A percentile compares a stretch with the other conserved stretches of the same genome.
Evolutionary conservation across 2,113 vertebrate genomes (phyloP).

Genomic region (Lepisosteus osseus): DNA sequence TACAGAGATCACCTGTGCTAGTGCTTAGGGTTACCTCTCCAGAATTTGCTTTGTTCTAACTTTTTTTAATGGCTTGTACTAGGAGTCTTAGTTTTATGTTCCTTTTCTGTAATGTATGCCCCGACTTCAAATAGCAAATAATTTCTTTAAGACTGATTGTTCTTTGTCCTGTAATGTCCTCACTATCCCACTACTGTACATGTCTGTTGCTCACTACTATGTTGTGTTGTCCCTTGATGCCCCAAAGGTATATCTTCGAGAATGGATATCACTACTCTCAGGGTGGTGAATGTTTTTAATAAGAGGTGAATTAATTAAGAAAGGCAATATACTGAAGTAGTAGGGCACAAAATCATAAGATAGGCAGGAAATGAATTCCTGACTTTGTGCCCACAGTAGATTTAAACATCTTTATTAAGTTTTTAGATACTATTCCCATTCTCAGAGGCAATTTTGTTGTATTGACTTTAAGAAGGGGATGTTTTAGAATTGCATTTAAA

Average conservation of each 20-base stretch:
- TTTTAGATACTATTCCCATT: no score
- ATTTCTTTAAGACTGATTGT: not conserved
- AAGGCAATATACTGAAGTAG: not conserved
- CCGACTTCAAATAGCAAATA: constrained; percentile 2
- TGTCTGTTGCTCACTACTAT: not conserved
- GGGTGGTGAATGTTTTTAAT: not conserved
- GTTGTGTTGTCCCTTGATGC: not conserved
- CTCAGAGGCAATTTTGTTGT: no score
- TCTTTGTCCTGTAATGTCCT: not conserved
- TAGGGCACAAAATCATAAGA: not conserved
- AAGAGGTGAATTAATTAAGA: constrained; percentile 3
- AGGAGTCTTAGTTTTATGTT: not conserved
- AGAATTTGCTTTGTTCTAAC: not conserved
- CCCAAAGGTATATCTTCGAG: not conserved
- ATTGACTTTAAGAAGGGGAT: no score
- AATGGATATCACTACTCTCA: not conserved
- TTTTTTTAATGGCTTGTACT: no score
- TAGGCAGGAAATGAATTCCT: not conserved
- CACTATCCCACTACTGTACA: no score
- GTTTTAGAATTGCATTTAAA: no score
- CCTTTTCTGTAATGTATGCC: not conserved
- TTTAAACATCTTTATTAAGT: no score
- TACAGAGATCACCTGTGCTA: not conserved
- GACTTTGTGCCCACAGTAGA: no score
- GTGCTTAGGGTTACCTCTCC: not conserved